Percentiles rank a stretch among this genome's conserved stretches.
Conservation (phyloP, 2,888 invertebrate species). For the Myathropa florea region DNA sequence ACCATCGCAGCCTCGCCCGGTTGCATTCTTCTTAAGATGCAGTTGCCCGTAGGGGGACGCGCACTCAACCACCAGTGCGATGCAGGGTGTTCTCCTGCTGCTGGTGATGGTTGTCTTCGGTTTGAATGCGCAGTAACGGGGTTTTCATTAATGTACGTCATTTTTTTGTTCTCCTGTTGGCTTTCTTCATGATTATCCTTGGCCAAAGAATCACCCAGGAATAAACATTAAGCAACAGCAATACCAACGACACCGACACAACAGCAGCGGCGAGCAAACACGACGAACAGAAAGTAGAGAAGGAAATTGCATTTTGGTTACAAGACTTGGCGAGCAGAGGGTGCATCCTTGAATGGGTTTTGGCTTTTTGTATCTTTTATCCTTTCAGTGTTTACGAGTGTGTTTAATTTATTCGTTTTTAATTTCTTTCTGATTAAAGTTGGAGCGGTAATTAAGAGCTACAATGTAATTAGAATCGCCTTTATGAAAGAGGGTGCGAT, state of each 20-base stretch:
- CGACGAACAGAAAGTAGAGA: neutral
- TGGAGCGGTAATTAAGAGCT: constrained; percentile 35
- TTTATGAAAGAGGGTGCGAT: neutral
- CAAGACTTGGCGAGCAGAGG: constrained; percentile 13
- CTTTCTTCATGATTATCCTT: constrained; percentile 21
- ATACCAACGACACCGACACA: neutral
- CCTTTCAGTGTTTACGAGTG: neutral
- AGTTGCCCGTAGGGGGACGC: neutral
- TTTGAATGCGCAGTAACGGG: neutral
- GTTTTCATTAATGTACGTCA: constrained; percentile 43
- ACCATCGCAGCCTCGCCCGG: constrained; percentile 20
- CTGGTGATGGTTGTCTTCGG: constrained; percentile 25
- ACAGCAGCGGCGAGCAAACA: neutral
- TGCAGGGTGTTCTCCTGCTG: neutral
- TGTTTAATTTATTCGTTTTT: constrained; percentile 54
- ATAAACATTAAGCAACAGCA: constrained; percentile 40
- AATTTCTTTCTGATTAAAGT: constrained; percentile 50
- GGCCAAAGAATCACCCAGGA: constrained; percentile 14
- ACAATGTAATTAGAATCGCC: constrained; percentile 4
- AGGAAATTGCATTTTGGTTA: constrained; percentile 53
- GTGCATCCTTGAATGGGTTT: constrained; percentile 23
- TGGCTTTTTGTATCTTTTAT: neutral
- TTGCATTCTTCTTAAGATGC: constrained; percentile 35
- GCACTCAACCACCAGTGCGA: neutral
- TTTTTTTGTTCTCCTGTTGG: too few species aligned